These are phyloP conservation scores for Apis cerana DNA, from an alignment of 1,140 invertebrate genomes.

Conservation along the genomic window DNA sequence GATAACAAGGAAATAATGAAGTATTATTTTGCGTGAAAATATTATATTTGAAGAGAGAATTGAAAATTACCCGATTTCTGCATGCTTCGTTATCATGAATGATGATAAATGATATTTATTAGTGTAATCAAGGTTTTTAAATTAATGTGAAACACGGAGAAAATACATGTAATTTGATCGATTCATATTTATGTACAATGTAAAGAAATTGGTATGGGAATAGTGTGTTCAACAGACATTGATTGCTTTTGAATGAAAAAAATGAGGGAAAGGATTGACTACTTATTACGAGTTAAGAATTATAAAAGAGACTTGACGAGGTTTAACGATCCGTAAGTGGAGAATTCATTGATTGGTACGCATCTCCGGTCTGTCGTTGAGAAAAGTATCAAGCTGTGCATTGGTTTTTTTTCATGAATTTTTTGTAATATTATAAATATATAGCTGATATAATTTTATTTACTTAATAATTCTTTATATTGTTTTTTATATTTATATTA, in stretches of 20 bases:
- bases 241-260: constrained; percentile 26
- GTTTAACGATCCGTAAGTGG: constrained; percentile 28
- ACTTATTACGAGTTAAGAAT: constrained; percentile 38
- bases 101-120: constrained; percentile 1
- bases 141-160: not conserved
- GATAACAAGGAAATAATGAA: not conserved
- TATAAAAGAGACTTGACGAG: constrained; percentile 41
- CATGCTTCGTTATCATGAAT: not conserved
- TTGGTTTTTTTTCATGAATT: not conserved
- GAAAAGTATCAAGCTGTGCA: not conserved
- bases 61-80: not conserved
- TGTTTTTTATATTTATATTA: too few relatives aligned
- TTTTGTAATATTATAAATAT: not conserved
- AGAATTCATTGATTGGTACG: not conserved
- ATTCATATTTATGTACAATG: not conserved
- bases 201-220: not conserved
- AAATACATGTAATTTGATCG: constrained; percentile 12
- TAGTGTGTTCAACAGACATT: not conserved
- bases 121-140: not conserved
- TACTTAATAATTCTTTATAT: too few relatives aligned
- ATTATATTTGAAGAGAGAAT: not conserved
- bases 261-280: not conserved
- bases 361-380: not conserved
- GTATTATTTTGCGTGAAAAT: not conserved
- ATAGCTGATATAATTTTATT: not conserved